Percentiles rank a stretch among this genome's conserved stretches.
Evolutionary conservation across 1,140 invertebrate genomes (phyloP).

Genomic region (Panonychus citri): DNA sequence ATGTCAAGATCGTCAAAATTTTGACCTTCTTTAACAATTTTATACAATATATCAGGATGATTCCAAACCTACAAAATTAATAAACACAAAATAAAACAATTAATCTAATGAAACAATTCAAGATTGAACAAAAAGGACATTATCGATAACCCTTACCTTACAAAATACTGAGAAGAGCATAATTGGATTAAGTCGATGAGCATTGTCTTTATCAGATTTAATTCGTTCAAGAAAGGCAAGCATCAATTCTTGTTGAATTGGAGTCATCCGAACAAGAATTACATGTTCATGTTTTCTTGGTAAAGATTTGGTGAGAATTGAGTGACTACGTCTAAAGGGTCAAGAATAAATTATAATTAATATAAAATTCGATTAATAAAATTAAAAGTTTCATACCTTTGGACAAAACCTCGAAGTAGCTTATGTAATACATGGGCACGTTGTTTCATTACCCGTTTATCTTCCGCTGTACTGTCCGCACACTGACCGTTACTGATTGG

Average conservation of each 20-base stretch:
- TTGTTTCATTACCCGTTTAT: constrained; percentile 67
- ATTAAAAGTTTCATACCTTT: constrained; percentile 34
- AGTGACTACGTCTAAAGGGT: constrained; percentile 46
- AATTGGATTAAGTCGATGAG: constrained; percentile 52
- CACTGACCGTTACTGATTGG: constrained; percentile 81
- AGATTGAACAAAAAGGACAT: not conserved
- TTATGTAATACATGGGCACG: constrained; percentile 71
- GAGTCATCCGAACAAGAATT: constrained; percentile 58
- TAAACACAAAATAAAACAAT: constrained; percentile 1
- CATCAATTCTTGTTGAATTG: constrained; percentile 49
- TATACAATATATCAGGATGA: constrained; percentile 86
- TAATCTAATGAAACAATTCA: not conserved
- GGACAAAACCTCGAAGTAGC: constrained; percentile 70
- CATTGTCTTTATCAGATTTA: not conserved
- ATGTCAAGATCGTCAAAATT: constrained; percentile 57
- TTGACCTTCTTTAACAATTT: constrained; percentile 55
- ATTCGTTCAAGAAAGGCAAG: constrained; percentile 5
- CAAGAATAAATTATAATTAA: constrained; percentile 13
- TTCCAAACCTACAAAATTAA: constrained; percentile 71
- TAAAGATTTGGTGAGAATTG: constrained; percentile 56
- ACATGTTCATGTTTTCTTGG: constrained; percentile 82
- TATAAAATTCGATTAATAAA: not conserved
- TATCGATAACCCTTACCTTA: constrained; percentile 35
- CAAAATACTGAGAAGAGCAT: constrained; percentile 96
- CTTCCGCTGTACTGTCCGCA: constrained; percentile 68